These are phyloP conservation scores for Trididemnum clinides DNA, from an alignment of 23 tunicate species.

Conservation along the genomic window DNA sequence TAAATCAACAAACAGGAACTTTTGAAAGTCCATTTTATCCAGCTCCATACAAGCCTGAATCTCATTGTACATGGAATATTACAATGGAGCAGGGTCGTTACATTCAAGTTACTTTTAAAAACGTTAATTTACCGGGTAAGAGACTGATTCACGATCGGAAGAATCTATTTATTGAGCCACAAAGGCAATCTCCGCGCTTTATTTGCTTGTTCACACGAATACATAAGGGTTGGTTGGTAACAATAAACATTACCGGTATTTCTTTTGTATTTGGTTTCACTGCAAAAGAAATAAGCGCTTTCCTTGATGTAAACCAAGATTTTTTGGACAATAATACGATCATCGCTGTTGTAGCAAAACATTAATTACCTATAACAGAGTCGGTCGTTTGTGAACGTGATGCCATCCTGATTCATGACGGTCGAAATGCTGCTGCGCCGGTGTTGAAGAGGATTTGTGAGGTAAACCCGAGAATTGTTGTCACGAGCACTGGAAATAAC, in stretches of 20 bases:
- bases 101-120: slow-evolving; percentile 51
- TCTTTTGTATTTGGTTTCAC: no score
- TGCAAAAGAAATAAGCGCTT: no score
- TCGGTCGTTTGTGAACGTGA: slow-evolving; percentile 79
- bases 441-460: slow-evolving; percentile 74
- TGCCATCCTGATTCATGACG: slow-evolving; percentile 88
- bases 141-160: no score
- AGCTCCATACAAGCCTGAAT: slow-evolving; percentile 48
- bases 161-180: no score
- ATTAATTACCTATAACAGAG: slow-evolving; percentile 37
- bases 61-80: slow-evolving; percentile 93
- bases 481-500: slow-evolving; percentile 26
- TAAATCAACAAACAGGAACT: slow-evolving; percentile 39
- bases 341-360: no score
- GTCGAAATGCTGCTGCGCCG: slow-evolving; percentile 66
- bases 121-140: slow-evolving; percentile 68
- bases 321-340: no score
- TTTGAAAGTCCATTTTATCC: slow-evolving; percentile 80
- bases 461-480: not conserved
- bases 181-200: no score
- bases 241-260: no score
- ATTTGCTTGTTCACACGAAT: no score
- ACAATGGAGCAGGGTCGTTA: slow-evolving; percentile 53
- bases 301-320: no score
- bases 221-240: no score